These are phyloP conservation scores for Cryptops parisi DNA, from an alignment of 2,888 invertebrate species.

Conservation along the genomic window DNA sequence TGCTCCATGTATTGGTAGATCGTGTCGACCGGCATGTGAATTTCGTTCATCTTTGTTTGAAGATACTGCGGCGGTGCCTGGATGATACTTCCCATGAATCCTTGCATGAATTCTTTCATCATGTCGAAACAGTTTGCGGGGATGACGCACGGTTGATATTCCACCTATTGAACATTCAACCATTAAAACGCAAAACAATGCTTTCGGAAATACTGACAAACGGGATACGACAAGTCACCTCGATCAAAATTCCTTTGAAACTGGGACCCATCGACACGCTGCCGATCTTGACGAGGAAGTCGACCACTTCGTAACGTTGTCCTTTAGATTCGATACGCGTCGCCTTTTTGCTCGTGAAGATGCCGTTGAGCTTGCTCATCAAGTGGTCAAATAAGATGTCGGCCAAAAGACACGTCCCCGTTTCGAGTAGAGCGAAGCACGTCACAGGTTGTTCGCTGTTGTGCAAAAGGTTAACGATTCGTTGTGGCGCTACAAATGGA, in stretches of 20 bases:
- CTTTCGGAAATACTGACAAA: too few species aligned
- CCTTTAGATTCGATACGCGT: slow-evolving; percentile 61
- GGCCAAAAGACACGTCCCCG: slow-evolving; percentile 70
- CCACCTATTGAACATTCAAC: slow-evolving; percentile 47
- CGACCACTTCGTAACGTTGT: slow-evolving; percentile 40
- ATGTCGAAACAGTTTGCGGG: slow-evolving; percentile 82
- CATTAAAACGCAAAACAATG: slow-evolving; percentile 12
- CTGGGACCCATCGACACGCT: slow-evolving; percentile 82
- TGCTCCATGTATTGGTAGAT: slow-evolving; percentile 89
- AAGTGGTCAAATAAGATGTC: slow-evolving; percentile 81
- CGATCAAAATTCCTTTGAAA: slow-evolving; percentile 84
- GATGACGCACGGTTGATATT: slow-evolving; percentile 80
- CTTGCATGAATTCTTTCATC: slow-evolving; percentile 78
- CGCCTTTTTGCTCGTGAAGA: slow-evolving; percentile 71
- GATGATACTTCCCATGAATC: slow-evolving; percentile 64
- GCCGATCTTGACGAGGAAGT: slow-evolving; percentile 86
- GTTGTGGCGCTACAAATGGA: slow-evolving; percentile 24
- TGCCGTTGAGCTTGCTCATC: slow-evolving; percentile 73
- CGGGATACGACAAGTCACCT: slow-evolving; percentile 39
- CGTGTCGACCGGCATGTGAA: slow-evolving; percentile 81
- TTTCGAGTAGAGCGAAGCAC: slow-evolving; percentile 76
- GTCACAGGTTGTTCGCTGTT: slow-evolving; percentile 92
- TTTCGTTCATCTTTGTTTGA: slow-evolving; percentile 59
- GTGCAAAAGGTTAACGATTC: slow-evolving; percentile 82
- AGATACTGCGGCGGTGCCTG: slow-evolving; percentile 30